Percentiles rank a stretch among this genome's conserved stretches.
phyloP scores from a whole-genome alignment of 2,797 vertebrate species.

The Corythornis leucogaster region DNA sequence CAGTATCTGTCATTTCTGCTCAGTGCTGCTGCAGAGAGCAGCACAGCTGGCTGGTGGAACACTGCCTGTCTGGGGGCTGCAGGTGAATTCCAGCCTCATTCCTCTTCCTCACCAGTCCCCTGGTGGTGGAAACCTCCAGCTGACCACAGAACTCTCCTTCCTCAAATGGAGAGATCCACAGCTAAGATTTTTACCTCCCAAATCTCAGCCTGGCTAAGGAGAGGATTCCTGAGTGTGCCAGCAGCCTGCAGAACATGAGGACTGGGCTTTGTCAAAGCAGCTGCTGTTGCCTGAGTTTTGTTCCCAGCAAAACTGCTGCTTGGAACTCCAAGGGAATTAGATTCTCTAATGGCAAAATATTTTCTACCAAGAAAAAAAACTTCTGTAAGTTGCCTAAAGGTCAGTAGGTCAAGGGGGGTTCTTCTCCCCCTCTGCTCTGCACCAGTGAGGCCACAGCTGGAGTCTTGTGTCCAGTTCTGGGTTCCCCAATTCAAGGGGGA shows the following conservation, averaged over 20 bases:
- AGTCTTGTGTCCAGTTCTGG: no score
- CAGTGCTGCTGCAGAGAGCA: not conserved
- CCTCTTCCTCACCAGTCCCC: not conserved
- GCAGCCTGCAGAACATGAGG: not conserved
- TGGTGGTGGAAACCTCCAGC: not conserved
- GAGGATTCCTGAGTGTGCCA: not conserved
- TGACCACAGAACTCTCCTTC: not conserved
- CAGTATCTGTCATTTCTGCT: not conserved
- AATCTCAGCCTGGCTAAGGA: not conserved
- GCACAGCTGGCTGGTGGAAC: not conserved
- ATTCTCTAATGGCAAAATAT: not conserved
- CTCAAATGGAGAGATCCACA: not conserved
- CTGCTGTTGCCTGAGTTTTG: not conserved
- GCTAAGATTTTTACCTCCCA: not conserved
- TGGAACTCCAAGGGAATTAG: not conserved
- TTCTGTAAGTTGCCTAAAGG: not conserved
- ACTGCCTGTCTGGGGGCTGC: no score
- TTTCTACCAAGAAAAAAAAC: not conserved
- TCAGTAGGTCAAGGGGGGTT: no score
- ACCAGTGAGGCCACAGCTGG: no score
- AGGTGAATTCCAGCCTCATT: not conserved
- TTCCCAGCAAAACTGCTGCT: not conserved
- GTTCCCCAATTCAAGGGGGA: no score
- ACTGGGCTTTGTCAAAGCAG: not conserved
- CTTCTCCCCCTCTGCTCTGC: no score